phyloP scores from a whole-genome alignment of 2,797 vertebrate genomes.

The Okamejei kenojei region DNA sequence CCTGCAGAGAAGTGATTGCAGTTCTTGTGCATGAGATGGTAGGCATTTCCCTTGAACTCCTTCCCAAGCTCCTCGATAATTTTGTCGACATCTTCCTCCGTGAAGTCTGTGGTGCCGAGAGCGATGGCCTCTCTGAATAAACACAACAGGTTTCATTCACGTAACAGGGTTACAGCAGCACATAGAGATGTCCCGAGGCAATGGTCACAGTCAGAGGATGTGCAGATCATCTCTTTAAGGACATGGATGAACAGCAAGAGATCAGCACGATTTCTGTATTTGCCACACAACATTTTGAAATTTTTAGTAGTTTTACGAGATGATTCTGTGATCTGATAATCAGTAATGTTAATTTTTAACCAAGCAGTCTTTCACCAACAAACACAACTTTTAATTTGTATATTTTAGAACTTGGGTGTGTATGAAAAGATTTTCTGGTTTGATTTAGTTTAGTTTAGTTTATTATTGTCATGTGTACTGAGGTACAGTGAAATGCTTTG shows the following conservation, averaged over 20 bases:
- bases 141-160: slow-evolving; percentile 31
- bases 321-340: too few relatives aligned
- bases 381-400: too few relatives aligned
- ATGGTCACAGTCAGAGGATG: not conserved
- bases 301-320: not conserved
- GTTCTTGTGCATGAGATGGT: slow-evolving; percentile 87
- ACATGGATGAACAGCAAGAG: not conserved
- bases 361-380: too few relatives aligned
- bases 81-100: slow-evolving; percentile 82
- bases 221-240: not conserved
- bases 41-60: slow-evolving; percentile 80
- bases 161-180: not conserved
- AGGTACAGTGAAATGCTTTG: too few relatives aligned
- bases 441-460: too few relatives aligned
- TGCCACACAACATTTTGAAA: not conserved
- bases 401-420: too few relatives aligned
- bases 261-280: not conserved
- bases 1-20: slow-evolving; percentile 85
- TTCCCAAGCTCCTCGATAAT: slow-evolving; percentile 86
- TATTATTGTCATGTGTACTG: too few relatives aligned
- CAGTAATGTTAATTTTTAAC: too few relatives aligned
- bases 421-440: too few relatives aligned
- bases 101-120: slow-evolving; percentile 84
- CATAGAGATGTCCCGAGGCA: not conserved
- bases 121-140: slow-evolving; percentile 76